Evolutionary conservation across 1,140 invertebrate species (phyloP).

Genomic region (Euura saliciscinereae): DNA sequence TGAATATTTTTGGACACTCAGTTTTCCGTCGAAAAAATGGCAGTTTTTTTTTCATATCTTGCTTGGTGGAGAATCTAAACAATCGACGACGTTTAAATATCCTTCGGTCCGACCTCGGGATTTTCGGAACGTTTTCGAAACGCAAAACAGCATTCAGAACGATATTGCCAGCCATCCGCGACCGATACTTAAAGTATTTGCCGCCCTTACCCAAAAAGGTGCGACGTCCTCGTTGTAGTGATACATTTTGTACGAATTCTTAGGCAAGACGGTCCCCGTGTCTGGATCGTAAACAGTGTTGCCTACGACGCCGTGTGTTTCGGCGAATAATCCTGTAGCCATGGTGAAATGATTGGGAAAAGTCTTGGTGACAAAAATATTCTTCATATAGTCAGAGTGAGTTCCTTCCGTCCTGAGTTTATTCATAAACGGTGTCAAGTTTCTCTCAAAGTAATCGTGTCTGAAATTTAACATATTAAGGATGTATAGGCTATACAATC

Average conservation of each 20-base stretch:
- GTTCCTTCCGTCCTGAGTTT: constrained; percentile 63
- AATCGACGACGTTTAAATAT: too few species aligned
- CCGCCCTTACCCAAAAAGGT: constrained; percentile 66
- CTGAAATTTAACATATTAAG: constrained; percentile 36
- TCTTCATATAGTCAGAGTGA: constrained; percentile 68
- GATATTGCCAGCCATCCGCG: too few species aligned
- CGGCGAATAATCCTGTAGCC: constrained; percentile 76
- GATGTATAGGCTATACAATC: too few species aligned
- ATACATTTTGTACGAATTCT: constrained; percentile 57
- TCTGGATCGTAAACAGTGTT: constrained; percentile 70
- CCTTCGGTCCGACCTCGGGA: too few species aligned
- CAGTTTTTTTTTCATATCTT: too few species aligned
- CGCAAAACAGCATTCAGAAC: too few species aligned
- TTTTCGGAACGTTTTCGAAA: too few species aligned
- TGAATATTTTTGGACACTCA: too few species aligned
- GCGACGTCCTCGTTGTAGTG: constrained; percentile 59
- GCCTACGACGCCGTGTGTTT: constrained; percentile 75
- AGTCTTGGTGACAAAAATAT: constrained; percentile 77
- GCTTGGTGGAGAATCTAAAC: too few species aligned
- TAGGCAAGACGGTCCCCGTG: constrained; percentile 54
- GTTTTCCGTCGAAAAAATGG: too few species aligned
- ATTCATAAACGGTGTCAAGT: constrained; percentile 64
- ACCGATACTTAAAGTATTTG: neutral
- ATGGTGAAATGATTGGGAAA: constrained; percentile 83
- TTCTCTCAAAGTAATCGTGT: constrained; percentile 70